Evolutionary conservation across 2,797 vertebrate genomes (phyloP), one percentile per base, ranked within the genome.

Genomic region (Cottoperca gobio): DNA sequence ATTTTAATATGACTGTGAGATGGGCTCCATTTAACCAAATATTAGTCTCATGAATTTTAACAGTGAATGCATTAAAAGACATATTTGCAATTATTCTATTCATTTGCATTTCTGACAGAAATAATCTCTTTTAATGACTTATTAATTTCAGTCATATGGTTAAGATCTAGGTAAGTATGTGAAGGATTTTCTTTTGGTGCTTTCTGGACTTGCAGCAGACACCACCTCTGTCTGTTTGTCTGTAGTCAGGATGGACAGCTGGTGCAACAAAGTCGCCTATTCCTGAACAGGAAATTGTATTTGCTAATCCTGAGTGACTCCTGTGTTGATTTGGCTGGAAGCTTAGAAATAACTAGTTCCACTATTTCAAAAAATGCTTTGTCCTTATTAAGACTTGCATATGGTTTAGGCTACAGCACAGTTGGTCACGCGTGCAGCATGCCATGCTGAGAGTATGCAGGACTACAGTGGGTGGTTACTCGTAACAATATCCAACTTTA

Each of bases 61-160:
- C 33, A 52, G 16, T 31, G 40, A 78, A 59, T 64, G 21, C 42
- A 76, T 78, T 81, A 73, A 78, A 76, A 70, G 46, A 63, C 40
- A 72, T 12, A 63, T 73, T 55, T 73, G 57, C 63, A 73, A 69
- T 86, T 62, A 70, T 80, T 64, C 9, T 45, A 46, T 70, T 79
- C 8, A 79, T 88, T 67, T 64, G 53, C 67, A 76, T 76, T 69
- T 82, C 35, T 86, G 59, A 21, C 42, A 60, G 61, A 73, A 72
- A 49, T 58, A 76, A 88, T 83, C 69, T 67, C 9, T 60, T 83
- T 78, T 82, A 86, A 81, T 73, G 57, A 82, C 37, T 48, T 55
- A 31, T 62, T 81, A 55, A 86, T 79, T 85, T 66, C 55, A 67
- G 23, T 84, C 48, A 70, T 73, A 39, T 46, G 61, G 70, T 49